Base-by-base conservation (phyloP, 2,888 invertebrate genomes). In the Microctonus hyperodae region DNA sequence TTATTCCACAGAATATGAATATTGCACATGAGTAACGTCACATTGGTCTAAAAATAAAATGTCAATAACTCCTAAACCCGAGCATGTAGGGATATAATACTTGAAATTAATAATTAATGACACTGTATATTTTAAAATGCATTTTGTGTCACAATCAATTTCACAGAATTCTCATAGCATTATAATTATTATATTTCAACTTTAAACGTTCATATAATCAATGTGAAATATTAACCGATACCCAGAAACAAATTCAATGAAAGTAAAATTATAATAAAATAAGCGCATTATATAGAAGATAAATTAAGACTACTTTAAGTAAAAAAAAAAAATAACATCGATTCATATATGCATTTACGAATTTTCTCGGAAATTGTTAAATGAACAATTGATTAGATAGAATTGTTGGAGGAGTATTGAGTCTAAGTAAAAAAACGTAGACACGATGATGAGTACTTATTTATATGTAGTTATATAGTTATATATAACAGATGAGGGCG, bases 371-470 rank as follows among this genome's bases (percentile, higher is more conserved):
- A 57, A 57, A 35, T 35, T 35, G 16, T 35, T 57, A 22, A 57
- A 31, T 57, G 9, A 57, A 57, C 35, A 33, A 57, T 22, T 10
- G 35, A 23, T 35, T 22, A 9, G 2, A 11, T 6, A 22, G 33
- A 16, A 35, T 35, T 35, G 11, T 22, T 31, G 16, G 6, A 33
- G 10, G 35, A n/a, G n/a, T n/a, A n/a, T n/a, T 22, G 20, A 35
- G n/a, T 33, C 1, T 35, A 22, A 22, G 57, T 57, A n/a, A 20
- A 31, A 51, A 23, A 11, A 22, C 20, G 51, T 25, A 50, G 37
- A 44, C 33, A 28, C n/a, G 22, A 66, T 37, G 63, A 28, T 35
- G 58, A 65, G 70, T 68, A 67, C 68, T 74, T 72, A 69, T 73
- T 76, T 74, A 73, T 72, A 72, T 25, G 37, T 23, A 35, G 50